Base-by-base conservation (phyloP, 2,888 invertebrate species). In the Andricus quercusramuli region DNA sequence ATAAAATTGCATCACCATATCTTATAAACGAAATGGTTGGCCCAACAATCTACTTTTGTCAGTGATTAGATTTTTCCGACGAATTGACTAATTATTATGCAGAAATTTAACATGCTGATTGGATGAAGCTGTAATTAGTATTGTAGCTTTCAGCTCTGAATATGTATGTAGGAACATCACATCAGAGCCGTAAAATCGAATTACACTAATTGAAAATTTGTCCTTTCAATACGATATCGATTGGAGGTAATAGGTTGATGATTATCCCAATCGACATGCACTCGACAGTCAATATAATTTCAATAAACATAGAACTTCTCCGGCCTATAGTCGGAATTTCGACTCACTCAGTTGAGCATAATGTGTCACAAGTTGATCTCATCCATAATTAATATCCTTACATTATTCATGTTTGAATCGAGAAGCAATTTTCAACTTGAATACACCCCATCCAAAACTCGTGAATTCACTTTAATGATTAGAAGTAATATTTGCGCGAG, bases 271-370 rank as follows among this genome's bases (percentile, higher is more conserved):
- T 67, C 41, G 37, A 41, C 67, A 67, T 41, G 41, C 5, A n/a
- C 20, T 67, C 37, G 37, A 67, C 67, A 67, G 67, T 22, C n/a
- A 67, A 67, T 67, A 44, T 67, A 41, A 47, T 68, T 68, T 47
- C 68, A 25, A 68, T 68, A 22, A 41, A 47, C 44, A 44, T 17
- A 68, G 13, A 68, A 44, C 44, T 68, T 68, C 25, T 17, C 22
- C 47, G 25, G 68, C 17, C 25, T 47, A 44, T 6, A 41, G 22
- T 68, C n/a, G 67, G 41, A 44, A 68, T 68, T 68, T 68, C 47
- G 47, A 13, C n/a, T 37, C 41, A 37, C n/a, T 37, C 41, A 37
- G 67, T 67, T 41, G 67, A 67, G 37, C 22, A 41, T 25, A 25
- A 67, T 67, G 47, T 68, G 47, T 47, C 68, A 68, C 22, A 22